Evolutionary conservation across 2,888 invertebrate species (phyloP).

Genomic region (Dendrolimus houi): DNA sequence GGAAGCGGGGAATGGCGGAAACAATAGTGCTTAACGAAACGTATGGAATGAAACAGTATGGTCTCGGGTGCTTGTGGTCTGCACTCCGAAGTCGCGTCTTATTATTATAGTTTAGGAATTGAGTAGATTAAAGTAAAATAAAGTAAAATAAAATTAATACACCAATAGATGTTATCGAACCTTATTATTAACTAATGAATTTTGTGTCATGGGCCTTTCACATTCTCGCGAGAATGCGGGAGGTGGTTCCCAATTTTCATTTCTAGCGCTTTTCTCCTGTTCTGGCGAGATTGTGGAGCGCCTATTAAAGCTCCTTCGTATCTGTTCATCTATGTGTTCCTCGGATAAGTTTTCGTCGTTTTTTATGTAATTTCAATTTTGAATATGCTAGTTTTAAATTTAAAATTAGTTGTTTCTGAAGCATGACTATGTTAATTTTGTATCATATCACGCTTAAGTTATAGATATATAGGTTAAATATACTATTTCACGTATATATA

Average conservation of each 20-base stretch:
- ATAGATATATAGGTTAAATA: conserved; percentile 41
- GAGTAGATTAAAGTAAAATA: conserved; percentile 59
- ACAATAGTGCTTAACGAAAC: neutral
- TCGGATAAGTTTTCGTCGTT: conserved; percentile 13
- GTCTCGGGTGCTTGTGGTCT: conserved; percentile 13
- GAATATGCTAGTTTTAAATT: conserved; percentile 39
- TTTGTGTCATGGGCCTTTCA: conserved; percentile 61
- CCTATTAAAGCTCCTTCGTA: no score
- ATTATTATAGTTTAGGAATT: conserved; percentile 64
- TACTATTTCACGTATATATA: conserved; percentile 17
- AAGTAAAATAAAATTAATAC: conserved; percentile 52
- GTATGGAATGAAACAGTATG: neutral
- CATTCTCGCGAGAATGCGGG: conserved; percentile 28
- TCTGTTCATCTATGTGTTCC: neutral
- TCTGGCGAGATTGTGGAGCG: no score
- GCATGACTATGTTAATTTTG: conserved; percentile 59
- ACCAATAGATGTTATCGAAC: conserved; percentile 52
- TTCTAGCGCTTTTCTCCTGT: no score
- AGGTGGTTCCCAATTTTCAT: no score
- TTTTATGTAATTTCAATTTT: conserved; percentile 25
- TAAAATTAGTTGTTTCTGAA: conserved; percentile 52
- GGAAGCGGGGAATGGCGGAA: conserved; percentile 2
- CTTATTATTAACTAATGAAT: conserved; percentile 30
- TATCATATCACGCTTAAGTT: conserved; percentile 59
- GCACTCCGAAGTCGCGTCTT: conserved; percentile 32